Evolutionary conservation across 2,888 invertebrate genomes (phyloP).

Genomic region (Sycophila texana): DNA sequence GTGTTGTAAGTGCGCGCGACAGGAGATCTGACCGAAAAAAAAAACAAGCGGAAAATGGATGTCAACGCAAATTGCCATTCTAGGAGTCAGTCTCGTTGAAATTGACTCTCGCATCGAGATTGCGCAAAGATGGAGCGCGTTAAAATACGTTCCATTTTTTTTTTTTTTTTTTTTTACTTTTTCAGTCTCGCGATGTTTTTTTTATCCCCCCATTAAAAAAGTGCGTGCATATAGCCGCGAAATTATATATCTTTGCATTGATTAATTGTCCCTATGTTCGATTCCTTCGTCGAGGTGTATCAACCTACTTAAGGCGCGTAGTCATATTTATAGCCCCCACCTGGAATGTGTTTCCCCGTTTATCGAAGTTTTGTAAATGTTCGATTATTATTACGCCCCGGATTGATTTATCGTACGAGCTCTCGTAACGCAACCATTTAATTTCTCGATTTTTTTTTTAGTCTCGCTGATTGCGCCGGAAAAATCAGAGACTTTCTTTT

Average conservation of each 20-base stretch:
- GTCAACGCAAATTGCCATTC: conserved; percentile 28
- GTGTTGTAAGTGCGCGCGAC: not conserved
- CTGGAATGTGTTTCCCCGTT: not conserved
- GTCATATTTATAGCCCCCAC: conserved; percentile 22
- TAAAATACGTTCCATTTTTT: not conserved
- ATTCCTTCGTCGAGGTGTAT: not conserved
- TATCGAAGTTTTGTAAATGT: conserved; percentile 15
- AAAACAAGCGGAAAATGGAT: not conserved
- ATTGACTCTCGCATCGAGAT: not conserved
- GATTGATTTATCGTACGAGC: conserved; percentile 22
- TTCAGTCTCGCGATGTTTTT: too few relatives aligned
- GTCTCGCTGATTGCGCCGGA: too few relatives aligned
- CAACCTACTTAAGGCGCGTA: conserved; percentile 3
- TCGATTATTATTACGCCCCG: conserved; percentile 24
- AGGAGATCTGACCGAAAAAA: not conserved
- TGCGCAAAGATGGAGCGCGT: conserved; percentile 9
- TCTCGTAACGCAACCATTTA: conserved; percentile 6
- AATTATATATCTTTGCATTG: conserved; percentile 24
- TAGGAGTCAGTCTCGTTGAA: not conserved
- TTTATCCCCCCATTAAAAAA: not conserved
- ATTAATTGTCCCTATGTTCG: conserved; percentile 31
- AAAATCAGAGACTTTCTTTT: too few relatives aligned
- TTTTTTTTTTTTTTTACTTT: too few relatives aligned
- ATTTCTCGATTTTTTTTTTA: conserved; percentile 10
- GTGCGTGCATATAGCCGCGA: not conserved